Base-by-base conservation (phyloP, 2,113 vertebrate species). In the Urocolius indicus region DNA sequence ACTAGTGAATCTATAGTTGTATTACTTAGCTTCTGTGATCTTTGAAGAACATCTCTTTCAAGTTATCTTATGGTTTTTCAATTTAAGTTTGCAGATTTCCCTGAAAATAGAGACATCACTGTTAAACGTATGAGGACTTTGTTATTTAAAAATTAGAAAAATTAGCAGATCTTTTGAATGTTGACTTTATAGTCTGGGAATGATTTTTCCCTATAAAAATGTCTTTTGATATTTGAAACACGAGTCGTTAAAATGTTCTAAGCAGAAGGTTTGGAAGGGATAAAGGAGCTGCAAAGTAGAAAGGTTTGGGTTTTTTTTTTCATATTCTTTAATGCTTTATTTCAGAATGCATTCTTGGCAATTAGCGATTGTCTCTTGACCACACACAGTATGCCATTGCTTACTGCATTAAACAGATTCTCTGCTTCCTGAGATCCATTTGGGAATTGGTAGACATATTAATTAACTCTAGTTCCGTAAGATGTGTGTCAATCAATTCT, bases 401-500 rank as follows among this genome's bases (percentile, higher is more conserved):
- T 98, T 97, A 93, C 95, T 96, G 76, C 94, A 96, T 97, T 98
- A 97, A 97, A 94, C 84, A 97, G 96, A 97, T 98, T 97, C 97
- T 98, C 91, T 96, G 91, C 96, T 98, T 98, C 96, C 96, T 95
- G 90, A 95, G 85, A 90, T 95, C 77, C 97, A 85, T 91, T 97
- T 97, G 97, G 97, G 97, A 97, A 97, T 98, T 97, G 96, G 93
- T 95, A 97, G 96, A 96, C 95, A 65, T 97, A 97, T 98, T 98
- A 97, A 98, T 98, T 98, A 98, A 97, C 91, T 98, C 95, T 81
- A 96, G 96, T 93, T 97, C 96, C 43, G 26, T 97, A 96, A 97
- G 97, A 98, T 98, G 54, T 87, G 77, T 97, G 97, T 98, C 98
- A 98, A 83, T 98, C 98, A 98, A 87, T 97, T 95, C 84, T 93